Conservation (phyloP, 1,140 invertebrate genomes). For the Apis dorsata region DNA sequence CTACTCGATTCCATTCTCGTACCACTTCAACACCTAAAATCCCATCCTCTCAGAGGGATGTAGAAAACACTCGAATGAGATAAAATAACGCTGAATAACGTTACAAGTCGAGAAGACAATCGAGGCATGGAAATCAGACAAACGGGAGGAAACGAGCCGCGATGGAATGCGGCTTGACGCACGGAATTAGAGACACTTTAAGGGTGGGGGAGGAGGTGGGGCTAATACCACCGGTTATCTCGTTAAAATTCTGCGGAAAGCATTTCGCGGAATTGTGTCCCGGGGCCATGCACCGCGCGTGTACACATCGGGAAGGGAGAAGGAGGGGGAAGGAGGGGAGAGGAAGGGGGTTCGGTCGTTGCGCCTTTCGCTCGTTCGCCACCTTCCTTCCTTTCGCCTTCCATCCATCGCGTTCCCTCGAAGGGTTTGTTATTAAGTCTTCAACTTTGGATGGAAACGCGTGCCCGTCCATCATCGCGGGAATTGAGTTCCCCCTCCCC, state of each 20-base stretch:
- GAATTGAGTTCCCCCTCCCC: conserved; percentile 57
- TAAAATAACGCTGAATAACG: not conserved
- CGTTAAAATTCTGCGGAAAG: conserved; percentile 35
- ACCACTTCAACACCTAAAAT: too few species aligned
- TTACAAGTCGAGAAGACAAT: not conserved
- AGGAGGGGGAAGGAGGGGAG: too few species aligned
- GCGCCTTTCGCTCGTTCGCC: conserved; percentile 1
- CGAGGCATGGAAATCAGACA: not conserved
- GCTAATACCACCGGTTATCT: conserved; percentile 16
- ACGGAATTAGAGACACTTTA: conserved; percentile 23
- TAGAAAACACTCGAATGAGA: not conserved
- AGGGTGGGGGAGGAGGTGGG: not conserved
- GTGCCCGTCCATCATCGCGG: conserved; percentile 72
- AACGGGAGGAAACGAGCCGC: not conserved
- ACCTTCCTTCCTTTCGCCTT: not conserved
- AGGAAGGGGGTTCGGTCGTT: not conserved
- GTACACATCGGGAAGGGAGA: not conserved
- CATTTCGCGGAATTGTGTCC: conserved; percentile 25
- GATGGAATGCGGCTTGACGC: not conserved
- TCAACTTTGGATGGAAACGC: conserved; percentile 66
- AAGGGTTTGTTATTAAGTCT: conserved; percentile 72
- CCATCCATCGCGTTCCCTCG: conserved; percentile 28
- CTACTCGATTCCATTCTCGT: too few species aligned
- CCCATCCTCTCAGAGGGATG: not conserved
- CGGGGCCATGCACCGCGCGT: conserved; percentile 9